Evolutionary conservation across 2,113 vertebrate genomes (phyloP), one percentile per base, ranked within the genome.

Genomic region (Dolichotis patagonum): DNA sequence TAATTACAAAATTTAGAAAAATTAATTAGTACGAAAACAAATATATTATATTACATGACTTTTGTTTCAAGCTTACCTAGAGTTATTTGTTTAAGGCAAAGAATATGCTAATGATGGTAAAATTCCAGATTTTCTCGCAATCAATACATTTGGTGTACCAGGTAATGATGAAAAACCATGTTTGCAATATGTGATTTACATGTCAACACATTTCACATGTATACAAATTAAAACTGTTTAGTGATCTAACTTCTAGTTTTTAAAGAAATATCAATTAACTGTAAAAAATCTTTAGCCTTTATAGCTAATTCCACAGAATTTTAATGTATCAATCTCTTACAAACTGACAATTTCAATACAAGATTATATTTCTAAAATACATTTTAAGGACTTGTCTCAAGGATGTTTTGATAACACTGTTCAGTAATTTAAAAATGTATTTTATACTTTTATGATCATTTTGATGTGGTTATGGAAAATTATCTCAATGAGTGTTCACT

Each of bases 401-500:
- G 22, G 10, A 58, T 80, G 7, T 52, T 92, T 82, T 78, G 43
- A 41, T 60, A 52, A 58, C 0, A 46, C 63, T 67, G 60, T 24
- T 91, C 69, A 35, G 20, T 69, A 85, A 91, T 82, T 52, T 16
- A 49, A 90, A 89, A 41, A 54, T 85, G 6, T 56, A 77, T 63
- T 96, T 95, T 87, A 82, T 4, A 92, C 2, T 93, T 88, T 84
- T 84, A 81, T 22, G 20, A 38, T 46, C 30, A 67, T 86, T 86
- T 77, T 62, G 65, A 20, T 67, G 7, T 86, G 11, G 41, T 60
- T 54, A 73, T 73, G 2, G 84, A 65, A 93, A 85, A 88, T 49
- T 10, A 90, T 85, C 54, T 94, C 93, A 58, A 69, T 88, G 63
- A 17, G 8, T 81, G 3, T 84, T 43, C 85, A 32, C 12, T 81